Conservation (phyloP, 2,113 vertebrate species). For the Rhinopomastus cyanomelas region DNA sequence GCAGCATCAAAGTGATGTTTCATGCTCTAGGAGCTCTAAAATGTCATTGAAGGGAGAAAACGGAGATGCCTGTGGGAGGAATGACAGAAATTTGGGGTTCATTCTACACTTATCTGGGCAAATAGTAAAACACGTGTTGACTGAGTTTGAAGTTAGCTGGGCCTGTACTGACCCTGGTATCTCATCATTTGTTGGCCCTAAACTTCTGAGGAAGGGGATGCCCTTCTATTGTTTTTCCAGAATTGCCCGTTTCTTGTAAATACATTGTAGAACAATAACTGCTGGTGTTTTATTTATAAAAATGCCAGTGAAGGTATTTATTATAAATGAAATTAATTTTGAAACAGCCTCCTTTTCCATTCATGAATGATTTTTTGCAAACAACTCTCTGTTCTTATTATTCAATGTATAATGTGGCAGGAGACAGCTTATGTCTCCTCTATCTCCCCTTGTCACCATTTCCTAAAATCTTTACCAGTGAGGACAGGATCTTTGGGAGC, state of each 20-base stretch:
- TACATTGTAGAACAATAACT: not conserved
- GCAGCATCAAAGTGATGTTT: slow-evolving; percentile 71
- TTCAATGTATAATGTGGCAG: not conserved
- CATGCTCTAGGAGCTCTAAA: slow-evolving; percentile 56
- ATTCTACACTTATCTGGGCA: slow-evolving; percentile 11
- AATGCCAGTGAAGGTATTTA: slow-evolving; percentile 45
- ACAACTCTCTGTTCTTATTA: slow-evolving; percentile 6
- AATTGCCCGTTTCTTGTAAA: not conserved
- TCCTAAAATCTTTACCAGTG: not conserved
- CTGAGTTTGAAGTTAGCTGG: not conserved
- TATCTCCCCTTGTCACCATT: not conserved
- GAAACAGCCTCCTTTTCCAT: not conserved
- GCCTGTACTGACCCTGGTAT: not conserved
- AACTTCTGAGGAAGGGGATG: not conserved
- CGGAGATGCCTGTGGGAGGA: slow-evolving; percentile 11
- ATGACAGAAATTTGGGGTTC: slow-evolving; percentile 29
- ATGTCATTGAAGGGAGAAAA: slow-evolving; percentile 56
- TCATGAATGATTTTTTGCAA: slow-evolving; percentile 41
- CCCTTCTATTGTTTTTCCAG: not conserved
- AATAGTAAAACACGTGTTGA: slow-evolving; percentile 15
- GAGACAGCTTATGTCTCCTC: not conserved
- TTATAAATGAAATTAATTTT: slow-evolving; percentile 67
- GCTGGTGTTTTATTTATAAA: slow-evolving; percentile 65
- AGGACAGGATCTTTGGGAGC: not conserved
- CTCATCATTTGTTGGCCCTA: not conserved